Conservation (phyloP, 2,888 invertebrate genomes). For the Ophion ventricosus region DNA sequence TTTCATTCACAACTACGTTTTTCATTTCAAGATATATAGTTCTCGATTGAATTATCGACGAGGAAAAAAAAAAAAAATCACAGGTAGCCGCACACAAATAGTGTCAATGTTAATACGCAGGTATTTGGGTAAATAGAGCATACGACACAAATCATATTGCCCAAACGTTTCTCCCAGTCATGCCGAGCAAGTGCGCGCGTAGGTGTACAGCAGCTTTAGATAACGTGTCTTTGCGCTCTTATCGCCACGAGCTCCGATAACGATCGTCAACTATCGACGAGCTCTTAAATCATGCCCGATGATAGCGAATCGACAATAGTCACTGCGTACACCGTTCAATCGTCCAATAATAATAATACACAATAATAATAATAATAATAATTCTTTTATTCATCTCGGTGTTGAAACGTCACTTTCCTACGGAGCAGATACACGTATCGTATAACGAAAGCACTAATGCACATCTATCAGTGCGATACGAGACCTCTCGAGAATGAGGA, state of each 20-base stretch:
- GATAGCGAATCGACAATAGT: conserved; percentile 33
- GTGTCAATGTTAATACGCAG: conserved; percentile 47
- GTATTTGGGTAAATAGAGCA: conserved; percentile 64
- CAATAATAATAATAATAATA: not conserved
- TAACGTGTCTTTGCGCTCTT: conserved; percentile 35
- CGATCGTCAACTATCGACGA: conserved; percentile 44
- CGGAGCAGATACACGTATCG: not conserved
- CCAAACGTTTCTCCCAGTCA: conserved; percentile 1
- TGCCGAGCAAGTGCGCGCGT: not conserved
- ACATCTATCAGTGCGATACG: not conserved
- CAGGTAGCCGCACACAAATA: not conserved
- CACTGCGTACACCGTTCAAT: not conserved
- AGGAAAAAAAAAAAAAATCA: not conserved
- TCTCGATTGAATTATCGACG: too few species aligned
- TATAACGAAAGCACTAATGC: not conserved
- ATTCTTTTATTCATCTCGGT: conserved; percentile 5
- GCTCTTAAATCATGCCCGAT: conserved; percentile 13
- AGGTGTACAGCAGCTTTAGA: conserved; percentile 23
- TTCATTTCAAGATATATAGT: too few species aligned
- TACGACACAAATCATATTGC: conserved; percentile 3
- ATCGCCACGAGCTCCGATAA: conserved; percentile 25
- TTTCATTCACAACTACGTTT: too few species aligned
- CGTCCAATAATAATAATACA: not conserved
- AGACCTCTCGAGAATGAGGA: conserved; percentile 15
- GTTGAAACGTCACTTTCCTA: conserved; percentile 21